Conservation (phyloP, 1,140 invertebrate species). For the Bombyx mori region ASM3026992v2 NC_085112.1:5015001-5015500, state of each 20-base stretch:
- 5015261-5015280: conserved; percentile 57
- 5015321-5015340: conserved; percentile 59
- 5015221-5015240: conserved; percentile 29
- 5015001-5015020: conserved; percentile 39
- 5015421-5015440: conserved; percentile 44
- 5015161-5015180: no score
- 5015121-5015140: conserved; percentile 7
- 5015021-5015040: conserved; percentile 53
- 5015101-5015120: neutral
- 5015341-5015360: conserved; percentile 62
- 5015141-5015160: conserved; percentile 14
- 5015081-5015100: no score
- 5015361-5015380: conserved; percentile 56
- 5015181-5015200: no score
- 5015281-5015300: conserved; percentile 34
- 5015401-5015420: conserved; percentile 49
- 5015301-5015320: conserved; percentile 19
- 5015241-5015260: conserved; percentile 64
- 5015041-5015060: conserved; percentile 65
- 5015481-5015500: conserved; percentile 3
- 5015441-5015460: conserved; percentile 55
- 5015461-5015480: conserved; percentile 35
- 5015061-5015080: conserved; percentile 44
- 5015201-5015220: conserved; percentile 15
- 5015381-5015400: conserved; percentile 57